Percentiles rank a stretch among this genome's conserved stretches.
Conservation (phyloP, 2,888 invertebrate species). For the Polydrusus cervinus region DNA sequence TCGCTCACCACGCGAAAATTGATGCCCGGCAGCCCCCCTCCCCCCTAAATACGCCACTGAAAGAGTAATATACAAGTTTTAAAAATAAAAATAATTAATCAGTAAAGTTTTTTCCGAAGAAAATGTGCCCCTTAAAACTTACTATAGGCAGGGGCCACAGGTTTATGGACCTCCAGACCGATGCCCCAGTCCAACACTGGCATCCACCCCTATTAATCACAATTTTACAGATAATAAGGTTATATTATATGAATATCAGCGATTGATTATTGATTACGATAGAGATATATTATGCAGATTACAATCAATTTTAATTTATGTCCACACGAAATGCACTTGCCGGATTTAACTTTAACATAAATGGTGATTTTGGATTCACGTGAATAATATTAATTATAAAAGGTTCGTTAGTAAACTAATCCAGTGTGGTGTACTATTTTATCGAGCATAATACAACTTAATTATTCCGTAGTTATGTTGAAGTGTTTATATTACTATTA, state of each 20-base stretch:
- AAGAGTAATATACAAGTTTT: too few relatives aligned
- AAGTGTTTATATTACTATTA: constrained; percentile 2
- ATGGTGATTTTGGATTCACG: constrained; percentile 35
- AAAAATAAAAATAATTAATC: too few relatives aligned
- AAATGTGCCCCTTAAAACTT: too few relatives aligned
- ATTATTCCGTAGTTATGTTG: not conserved
- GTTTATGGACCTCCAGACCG: too few relatives aligned
- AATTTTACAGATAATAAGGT: constrained; percentile 18
- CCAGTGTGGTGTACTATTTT: constrained; percentile 18
- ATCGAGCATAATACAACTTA: constrained; percentile 12
- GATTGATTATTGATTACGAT: constrained; percentile 30
- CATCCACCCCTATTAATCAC: not conserved
- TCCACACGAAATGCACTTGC: constrained; percentile 29
- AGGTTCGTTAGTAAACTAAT: constrained; percentile 21
- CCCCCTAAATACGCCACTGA: too few relatives aligned
- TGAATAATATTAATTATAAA: constrained; percentile 38
- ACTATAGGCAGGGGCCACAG: too few relatives aligned
- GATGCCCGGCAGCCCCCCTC: too few relatives aligned
- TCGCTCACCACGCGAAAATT: too few relatives aligned
- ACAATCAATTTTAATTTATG: constrained; percentile 48
- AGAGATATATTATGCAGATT: constrained; percentile 40
- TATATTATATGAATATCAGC: constrained; percentile 24
- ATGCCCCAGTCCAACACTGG: not conserved
- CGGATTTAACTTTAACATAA: constrained; percentile 40
- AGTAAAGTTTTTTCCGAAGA: too few relatives aligned